A percentile compares a stretch with the other conserved stretches of the same genome.
These are phyloP conservation scores for Sphaerophoria rueppellii DNA, from an alignment of 2,888 invertebrate genomes.

Conservation along the genomic window DNA sequence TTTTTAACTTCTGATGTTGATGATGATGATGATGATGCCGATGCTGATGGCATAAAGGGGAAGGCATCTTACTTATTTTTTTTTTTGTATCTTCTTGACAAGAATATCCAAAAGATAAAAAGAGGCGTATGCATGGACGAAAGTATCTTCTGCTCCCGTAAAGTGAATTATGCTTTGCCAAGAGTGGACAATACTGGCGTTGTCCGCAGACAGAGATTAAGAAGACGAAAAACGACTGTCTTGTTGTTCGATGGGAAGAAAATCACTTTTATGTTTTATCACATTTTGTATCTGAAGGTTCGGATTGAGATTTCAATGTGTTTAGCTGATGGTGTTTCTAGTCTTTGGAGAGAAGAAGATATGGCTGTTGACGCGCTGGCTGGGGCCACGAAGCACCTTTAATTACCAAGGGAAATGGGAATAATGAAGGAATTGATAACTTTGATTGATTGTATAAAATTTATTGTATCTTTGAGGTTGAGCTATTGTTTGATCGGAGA, in stretches of 20 bases:
- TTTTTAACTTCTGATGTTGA: conserved; percentile 45
- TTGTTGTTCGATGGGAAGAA: conserved; percentile 57
- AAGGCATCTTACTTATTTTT: conserved; percentile 30
- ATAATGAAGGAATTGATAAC: conserved; percentile 51
- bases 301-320: conserved; percentile 65
- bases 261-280: conserved; percentile 66
- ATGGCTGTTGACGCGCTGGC: conserved; percentile 58
- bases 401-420: conserved; percentile 71
- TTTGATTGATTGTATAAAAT: conserved; percentile 71
- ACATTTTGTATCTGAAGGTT: conserved; percentile 44
- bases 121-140: conserved; percentile 68
- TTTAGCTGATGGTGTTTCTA: conserved; percentile 37
- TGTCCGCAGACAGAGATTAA: conserved; percentile 19
- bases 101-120: conserved; percentile 50
- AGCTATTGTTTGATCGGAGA: conserved; percentile 57
- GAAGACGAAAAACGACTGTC: conserved; percentile 17
- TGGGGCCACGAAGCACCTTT: conserved; percentile 45
- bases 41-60: not conserved
- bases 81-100: conserved; percentile 47
- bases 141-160: conserved; percentile 66
- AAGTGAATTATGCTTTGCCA: conserved; percentile 62
- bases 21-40: conserved; percentile 55
- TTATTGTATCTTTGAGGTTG: conserved; percentile 55
- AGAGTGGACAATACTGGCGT: conserved; percentile 64
- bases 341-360: conserved; percentile 1